Base-by-base conservation (phyloP, 1,140 invertebrate genomes). In the Eurosta solidaginis region DNA sequence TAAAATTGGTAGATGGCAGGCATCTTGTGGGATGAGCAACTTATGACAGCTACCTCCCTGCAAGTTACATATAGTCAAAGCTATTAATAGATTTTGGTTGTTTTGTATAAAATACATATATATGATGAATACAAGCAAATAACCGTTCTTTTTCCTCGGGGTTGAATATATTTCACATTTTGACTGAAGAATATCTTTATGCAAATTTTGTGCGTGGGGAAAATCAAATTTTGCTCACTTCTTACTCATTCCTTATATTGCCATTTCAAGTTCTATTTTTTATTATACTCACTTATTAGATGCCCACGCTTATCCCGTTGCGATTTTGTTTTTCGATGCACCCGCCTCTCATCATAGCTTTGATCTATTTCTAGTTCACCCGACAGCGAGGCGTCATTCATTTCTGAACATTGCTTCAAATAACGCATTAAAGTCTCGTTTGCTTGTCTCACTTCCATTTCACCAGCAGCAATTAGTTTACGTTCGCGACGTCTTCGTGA, bases 371-470 rank as follows among this genome's bases (percentile, higher is more conserved):
- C 87, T 49, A 88, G 79, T 40, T 88, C 87, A 29, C 87, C 87
- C 12, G 87, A 88, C 6, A 88, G 68, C 9, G 87, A 88, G 27
- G 86, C 86, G 73, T 88, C 87, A 74, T 88, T 86, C 84, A 88
- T 86, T 40, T 88, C 87, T 14, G 86, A 86, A 80, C 86, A 88
- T 36, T 88, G 87, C 42, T 88, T 88, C 22, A 88, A 81, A 79
- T 88, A 88, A 10, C 87, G 83, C 87, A 88, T 88, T 25, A 88
- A 76, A 0, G 87, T 88, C 73, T 88, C 87, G 76, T 88, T 88
- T 1, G 87, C 87, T 79, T 88, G 87, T 10, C 86, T 81, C 77
- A 88, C 87, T 79, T 88, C 87, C 83, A 88, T 83, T 77, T 88
- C 86, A 44, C 87, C 87, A 77, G 86, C 87, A 14, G 86, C 86